Evolutionary conservation across 2,113 vertebrate genomes (phyloP), one percentile per base, ranked within the genome.

Genomic region (Toxotes chatareus): DNA sequence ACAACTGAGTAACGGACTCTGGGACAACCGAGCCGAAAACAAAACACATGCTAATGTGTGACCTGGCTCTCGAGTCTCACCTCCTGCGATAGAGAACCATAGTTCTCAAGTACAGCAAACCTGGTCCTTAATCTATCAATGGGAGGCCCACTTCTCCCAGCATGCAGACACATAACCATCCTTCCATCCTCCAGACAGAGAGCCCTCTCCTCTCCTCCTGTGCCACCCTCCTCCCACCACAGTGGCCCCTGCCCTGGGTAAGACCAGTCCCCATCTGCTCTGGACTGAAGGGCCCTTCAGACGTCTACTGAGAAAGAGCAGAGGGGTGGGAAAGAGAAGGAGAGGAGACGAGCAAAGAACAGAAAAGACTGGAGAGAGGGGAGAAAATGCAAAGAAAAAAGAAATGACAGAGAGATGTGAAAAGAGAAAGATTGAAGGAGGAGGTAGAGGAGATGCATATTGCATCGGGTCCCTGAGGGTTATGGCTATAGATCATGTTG

Each of bases 291-390:
- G 77, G 88, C 91, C 87, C 93, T 94, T 94, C 92, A 93, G 93
- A 93, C 93, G 89, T 94, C 93, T 94, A 80, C 92, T 92, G 93
- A 94, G 93, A 93, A 93, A 92, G 93, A 92, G 91, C 91, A 87
- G 87, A 91, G 82, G 83, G 92, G 60, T 90, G 90, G 92, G 91
- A 92, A 93, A 88, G 47, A 89, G 83, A 82, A 61, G 80, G 51
- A 80, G 86, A 84, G 38, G 86, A 83, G 87, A 73, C n/a, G 53
- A 74, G 86, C 57, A 69, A 40, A 83, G 83, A 77, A 85, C 66
- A 76, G 83, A 86, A 86, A 71, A 88, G 61, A 75, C 46, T 8
- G 7, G 68, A 83, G 83, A 77, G 76, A 87, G 59, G 23, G 46
- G 86, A 82, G 72, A 67, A 79, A 66, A 62, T 63, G 59, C 73